These are phyloP conservation scores for Rallus crepitans DNA, from an alignment of 2,797 vertebrate species.

Conservation along the genomic window DNA sequence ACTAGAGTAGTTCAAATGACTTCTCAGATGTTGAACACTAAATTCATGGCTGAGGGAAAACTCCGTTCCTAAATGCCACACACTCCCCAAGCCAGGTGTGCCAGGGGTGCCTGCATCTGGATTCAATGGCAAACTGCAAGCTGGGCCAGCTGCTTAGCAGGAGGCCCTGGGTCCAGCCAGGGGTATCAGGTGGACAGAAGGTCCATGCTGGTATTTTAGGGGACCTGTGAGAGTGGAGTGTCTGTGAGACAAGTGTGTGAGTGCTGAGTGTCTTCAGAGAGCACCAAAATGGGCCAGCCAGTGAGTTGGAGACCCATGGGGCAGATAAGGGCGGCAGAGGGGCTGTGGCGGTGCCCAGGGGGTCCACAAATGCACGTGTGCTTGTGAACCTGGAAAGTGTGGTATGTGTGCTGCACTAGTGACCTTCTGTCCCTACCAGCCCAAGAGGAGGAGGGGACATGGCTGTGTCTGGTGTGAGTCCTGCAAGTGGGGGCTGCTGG, in stretches of 20 bases:
- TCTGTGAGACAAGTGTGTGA: fast-evolving
- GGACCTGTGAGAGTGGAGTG: fast-evolving
- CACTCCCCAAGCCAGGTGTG: background rate
- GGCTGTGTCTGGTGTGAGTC: background rate
- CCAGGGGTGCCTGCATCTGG: fast-evolving
- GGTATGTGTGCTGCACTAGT: background rate
- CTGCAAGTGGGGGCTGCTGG: background rate
- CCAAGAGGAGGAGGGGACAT: fast-evolving
- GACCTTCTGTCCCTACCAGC: background rate
- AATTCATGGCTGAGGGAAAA: background rate
- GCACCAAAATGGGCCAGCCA: background rate
- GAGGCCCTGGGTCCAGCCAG: fast-evolving
- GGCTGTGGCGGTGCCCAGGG: fast-evolving
- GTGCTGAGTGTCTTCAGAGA: background rate
- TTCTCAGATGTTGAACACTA: background rate
- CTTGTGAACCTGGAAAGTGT: background rate
- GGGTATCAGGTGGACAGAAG: fast-evolving
- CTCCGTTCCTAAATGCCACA: background rate
- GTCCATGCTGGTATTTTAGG: background rate
- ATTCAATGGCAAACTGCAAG: background rate
- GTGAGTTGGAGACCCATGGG: fast-evolving
- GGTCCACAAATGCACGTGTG: fast-evolving
- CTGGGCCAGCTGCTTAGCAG: fast-evolving
- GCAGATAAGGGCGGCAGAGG: fast-evolving
- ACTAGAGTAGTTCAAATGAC: background rate